phyloP scores from a whole-genome alignment of 2,113 vertebrate genomes.

The Calidris pygmaea region DNA sequence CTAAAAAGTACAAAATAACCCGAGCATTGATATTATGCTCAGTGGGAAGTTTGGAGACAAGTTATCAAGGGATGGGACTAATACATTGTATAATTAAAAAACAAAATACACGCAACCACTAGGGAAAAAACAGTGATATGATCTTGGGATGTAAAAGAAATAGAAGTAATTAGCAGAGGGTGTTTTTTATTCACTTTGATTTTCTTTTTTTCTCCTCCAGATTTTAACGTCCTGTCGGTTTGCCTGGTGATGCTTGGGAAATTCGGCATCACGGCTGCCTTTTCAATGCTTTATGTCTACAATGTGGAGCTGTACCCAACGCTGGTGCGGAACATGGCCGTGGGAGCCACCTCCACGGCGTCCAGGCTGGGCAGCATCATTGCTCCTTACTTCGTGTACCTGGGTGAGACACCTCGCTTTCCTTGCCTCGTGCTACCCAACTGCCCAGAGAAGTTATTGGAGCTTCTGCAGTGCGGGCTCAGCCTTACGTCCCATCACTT shows the following conservation, averaged over 20 bases:
- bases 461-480: background rate
- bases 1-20: background rate
- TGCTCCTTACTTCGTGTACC: conserved; percentile 87
- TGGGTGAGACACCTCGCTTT: conserved; percentile 73
- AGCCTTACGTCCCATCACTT: background rate
- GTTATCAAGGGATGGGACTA: background rate
- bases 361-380: conserved; percentile 86
- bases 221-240: conserved; percentile 69
- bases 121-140: background rate
- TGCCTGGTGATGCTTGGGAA: conserved; percentile 88
- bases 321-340: conserved; percentile 84
- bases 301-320: conserved; percentile 89
- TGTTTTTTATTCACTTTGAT: background rate
- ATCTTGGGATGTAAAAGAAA: background rate
- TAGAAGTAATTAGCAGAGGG: background rate
- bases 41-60: background rate
- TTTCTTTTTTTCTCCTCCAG: conserved; percentile 58
- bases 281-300: conserved; percentile 86
- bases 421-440: background rate
- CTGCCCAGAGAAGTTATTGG: background rate
- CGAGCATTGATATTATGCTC: background rate
- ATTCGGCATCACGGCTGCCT: conserved; percentile 84
- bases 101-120: background rate
- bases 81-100: background rate
- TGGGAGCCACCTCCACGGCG: conserved; percentile 84